These are phyloP conservation scores for Notamacropus eugenii DNA, from an alignment of 2,797 vertebrate genomes.

Conservation along the genomic window DNA sequence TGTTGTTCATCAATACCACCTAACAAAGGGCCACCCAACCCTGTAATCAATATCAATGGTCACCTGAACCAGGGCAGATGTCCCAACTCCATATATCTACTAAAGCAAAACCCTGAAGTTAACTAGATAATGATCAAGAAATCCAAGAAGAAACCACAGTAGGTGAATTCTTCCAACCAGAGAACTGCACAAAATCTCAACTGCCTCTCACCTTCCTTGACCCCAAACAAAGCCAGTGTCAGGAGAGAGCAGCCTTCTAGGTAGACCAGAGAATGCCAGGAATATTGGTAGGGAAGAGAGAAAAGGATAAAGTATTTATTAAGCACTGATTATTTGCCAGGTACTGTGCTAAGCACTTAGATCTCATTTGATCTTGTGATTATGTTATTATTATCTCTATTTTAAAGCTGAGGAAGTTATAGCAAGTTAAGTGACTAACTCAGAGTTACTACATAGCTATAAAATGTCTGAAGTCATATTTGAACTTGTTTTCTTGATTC, in stretches of 20 bases:
- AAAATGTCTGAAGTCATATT: background rate
- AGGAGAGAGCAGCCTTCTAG: background rate
- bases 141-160: background rate
- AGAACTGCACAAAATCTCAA: background rate
- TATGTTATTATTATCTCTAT: background rate
- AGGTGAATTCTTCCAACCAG: background rate
- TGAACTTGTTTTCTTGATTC: background rate
- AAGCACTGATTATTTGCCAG: background rate
- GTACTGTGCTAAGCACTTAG: background rate
- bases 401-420: background rate
- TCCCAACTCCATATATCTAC: background rate
- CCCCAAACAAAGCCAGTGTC: background rate
- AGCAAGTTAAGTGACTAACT: background rate
- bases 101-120: background rate
- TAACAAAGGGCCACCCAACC: background rate
- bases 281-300: background rate
- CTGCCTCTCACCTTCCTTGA: background rate
- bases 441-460: background rate
- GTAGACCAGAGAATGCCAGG: background rate
- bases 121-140: background rate
- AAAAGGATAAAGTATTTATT: background rate
- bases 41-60: background rate
- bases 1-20: background rate
- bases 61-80: background rate
- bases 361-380: background rate